Percentiles rank a stretch among this genome's conserved stretches.
These are phyloP conservation scores for Hippoglossus stenolepis DNA, from an alignment of 2,113 vertebrate species.

Conservation along the genomic window DNA sequence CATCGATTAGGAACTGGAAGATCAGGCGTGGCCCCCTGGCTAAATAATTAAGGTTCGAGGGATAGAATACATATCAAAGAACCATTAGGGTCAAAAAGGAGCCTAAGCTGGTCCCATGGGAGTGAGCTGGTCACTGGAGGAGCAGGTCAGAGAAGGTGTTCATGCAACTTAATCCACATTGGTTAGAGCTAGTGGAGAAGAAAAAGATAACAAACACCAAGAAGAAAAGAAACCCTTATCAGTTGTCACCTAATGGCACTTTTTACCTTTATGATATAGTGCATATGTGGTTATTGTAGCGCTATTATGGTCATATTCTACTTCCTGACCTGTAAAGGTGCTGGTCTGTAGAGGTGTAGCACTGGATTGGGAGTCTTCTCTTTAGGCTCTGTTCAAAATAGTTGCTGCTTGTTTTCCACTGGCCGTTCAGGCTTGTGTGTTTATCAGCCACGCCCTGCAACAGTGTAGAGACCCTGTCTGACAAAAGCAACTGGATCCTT, in stretches of 20 bases:
- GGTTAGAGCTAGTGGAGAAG: slow-evolving; percentile 29
- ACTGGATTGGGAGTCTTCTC: no score
- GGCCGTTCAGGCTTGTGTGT: slow-evolving; percentile 24
- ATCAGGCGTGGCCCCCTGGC: slow-evolving; percentile 60
- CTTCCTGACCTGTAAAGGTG: no score
- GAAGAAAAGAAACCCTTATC: background rate
- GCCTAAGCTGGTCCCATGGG: slow-evolving; percentile 47
- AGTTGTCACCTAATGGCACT: slow-evolving; percentile 22
- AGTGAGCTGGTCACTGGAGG: slow-evolving; percentile 40
- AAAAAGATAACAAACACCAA: slow-evolving; percentile 14
- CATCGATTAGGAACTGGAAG: slow-evolving; percentile 54
- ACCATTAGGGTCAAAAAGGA: slow-evolving; percentile 50
- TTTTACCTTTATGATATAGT: slow-evolving; percentile 2
- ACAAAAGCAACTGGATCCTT: slow-evolving; percentile 68
- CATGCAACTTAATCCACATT: slow-evolving; percentile 45
- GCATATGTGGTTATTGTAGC: background rate
- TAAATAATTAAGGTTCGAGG: slow-evolving; percentile 77
- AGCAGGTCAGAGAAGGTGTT: slow-evolving; percentile 38
- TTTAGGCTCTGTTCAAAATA: background rate
- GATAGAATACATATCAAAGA: slow-evolving; percentile 74
- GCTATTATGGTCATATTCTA: background rate
- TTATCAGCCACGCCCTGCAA: slow-evolving; percentile 51
- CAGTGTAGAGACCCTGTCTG: slow-evolving; percentile 62
- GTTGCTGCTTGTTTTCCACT: slow-evolving; percentile 4
- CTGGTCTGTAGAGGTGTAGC: no score